These are phyloP conservation scores for Hoplodrina blanda DNA, from an alignment of 2,888 invertebrate genomes.

Conservation along the genomic window DNA sequence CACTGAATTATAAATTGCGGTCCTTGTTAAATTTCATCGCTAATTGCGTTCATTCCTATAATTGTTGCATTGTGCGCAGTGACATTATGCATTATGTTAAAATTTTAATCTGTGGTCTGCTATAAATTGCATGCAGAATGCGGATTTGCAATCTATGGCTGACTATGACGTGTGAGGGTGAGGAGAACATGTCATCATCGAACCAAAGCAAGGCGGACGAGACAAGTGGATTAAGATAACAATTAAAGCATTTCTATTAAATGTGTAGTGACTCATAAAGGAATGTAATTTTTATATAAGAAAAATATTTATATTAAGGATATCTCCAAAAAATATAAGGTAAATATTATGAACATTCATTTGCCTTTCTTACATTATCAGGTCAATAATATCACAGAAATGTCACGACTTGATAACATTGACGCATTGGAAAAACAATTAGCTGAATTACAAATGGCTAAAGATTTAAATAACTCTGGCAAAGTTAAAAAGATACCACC, in stretches of 20 bases:
- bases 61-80: conserved; percentile 15
- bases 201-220: conserved; percentile 40
- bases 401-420: conserved; percentile 88
- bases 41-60: too few relatives aligned
- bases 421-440: conserved; percentile 93
- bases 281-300: conserved; percentile 14
- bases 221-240: conserved; percentile 49
- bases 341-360: conserved; percentile 49
- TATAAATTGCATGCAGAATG: background rate
- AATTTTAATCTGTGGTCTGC: conserved; percentile 17
- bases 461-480: conserved; percentile 77
- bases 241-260: conserved; percentile 23
- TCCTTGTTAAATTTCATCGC: too few relatives aligned
- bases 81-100: background rate
- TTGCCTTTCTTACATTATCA: conserved; percentile 57
- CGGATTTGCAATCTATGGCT: conserved; percentile 23
- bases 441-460: conserved; percentile 92
- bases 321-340: conserved; percentile 37
- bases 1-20: too few relatives aligned
- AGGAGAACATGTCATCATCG: conserved; percentile 39
- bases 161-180: conserved; percentile 51
- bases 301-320: background rate
- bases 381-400: conserved; percentile 67
- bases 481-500: conserved; percentile 93
- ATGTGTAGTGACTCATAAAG: conserved; percentile 25